A percentile compares a stretch with the other conserved stretches of the same genome.
phyloP scores from a whole-genome alignment of 1,140 invertebrate genomes.

The Nasonia longicornis region DNA sequence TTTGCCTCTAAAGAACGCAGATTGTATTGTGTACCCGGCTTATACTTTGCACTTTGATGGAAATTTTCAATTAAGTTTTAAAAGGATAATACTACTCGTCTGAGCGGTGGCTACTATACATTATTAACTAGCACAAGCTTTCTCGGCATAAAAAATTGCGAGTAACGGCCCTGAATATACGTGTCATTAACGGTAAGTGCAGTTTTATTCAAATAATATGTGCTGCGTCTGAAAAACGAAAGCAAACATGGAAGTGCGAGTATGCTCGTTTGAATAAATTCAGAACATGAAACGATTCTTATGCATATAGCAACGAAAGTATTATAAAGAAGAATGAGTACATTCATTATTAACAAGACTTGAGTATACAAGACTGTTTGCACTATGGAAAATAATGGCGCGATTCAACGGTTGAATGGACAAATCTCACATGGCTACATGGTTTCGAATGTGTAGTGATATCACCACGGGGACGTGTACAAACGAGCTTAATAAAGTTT shows the following conservation, averaged over 20 bases:
- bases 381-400: not conserved
- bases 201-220: no score
- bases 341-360: not conserved
- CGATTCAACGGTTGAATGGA: not conserved
- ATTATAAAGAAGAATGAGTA: no score
- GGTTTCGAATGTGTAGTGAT: not conserved
- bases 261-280: not conserved
- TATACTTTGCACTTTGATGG: not conserved
- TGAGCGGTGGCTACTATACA: not conserved
- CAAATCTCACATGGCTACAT: slow-evolving; percentile 4
- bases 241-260: not conserved
- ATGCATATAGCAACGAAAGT: not conserved
- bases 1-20: no score
- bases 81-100: not conserved
- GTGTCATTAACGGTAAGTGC: no score
- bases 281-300: not conserved
- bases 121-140: not conserved
- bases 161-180: no score
- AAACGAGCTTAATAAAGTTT: slow-evolving; percentile 27
- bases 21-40: not conserved
- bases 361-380: not conserved
- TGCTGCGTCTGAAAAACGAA: not conserved
- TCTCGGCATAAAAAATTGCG: no score
- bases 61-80: not conserved
- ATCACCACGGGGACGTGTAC: not conserved